phyloP scores from a whole-genome alignment of 2,113 vertebrate genomes.

The Nothobranchius kuhntae region DNA sequence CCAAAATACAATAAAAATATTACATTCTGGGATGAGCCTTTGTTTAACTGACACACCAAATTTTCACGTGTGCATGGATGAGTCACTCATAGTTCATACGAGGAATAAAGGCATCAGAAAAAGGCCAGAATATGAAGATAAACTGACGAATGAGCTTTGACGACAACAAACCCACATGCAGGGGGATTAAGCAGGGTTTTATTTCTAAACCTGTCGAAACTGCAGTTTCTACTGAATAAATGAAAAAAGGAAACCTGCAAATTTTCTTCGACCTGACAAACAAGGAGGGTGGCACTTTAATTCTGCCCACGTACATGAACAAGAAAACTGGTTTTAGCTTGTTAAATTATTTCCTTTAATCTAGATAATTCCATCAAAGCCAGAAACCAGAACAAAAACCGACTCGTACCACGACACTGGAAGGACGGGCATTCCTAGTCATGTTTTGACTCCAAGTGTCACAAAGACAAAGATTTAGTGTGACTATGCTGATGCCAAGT shows the following conservation, averaged over 20 bases:
- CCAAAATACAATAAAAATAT: not conserved
- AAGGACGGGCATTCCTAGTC: slow-evolving; percentile 47
- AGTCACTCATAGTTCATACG: slow-evolving; percentile 14
- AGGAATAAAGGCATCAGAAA: slow-evolving; percentile 57
- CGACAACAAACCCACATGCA: slow-evolving; percentile 65
- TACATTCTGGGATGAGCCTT: not conserved
- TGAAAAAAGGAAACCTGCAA: slow-evolving; percentile 16
- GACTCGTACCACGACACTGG: slow-evolving; percentile 33
- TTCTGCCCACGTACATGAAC: not conserved
- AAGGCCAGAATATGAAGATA: slow-evolving; percentile 38
- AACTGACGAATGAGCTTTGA: slow-evolving; percentile 58
- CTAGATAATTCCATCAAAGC: slow-evolving; percentile 25
- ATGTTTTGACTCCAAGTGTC: slow-evolving; percentile 70
- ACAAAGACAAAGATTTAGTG: slow-evolving; percentile 67
- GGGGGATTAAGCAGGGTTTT: slow-evolving; percentile 63
- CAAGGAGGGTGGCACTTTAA: slow-evolving; percentile 1
- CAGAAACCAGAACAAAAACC: slow-evolving; percentile 9
- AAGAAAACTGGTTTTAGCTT: slow-evolving; percentile 13
- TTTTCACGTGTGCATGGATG: not conserved
- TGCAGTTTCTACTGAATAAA: slow-evolving; percentile 32
- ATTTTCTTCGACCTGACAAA: slow-evolving; percentile 45
- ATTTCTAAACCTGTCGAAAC: slow-evolving; percentile 65
- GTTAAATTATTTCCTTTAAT: slow-evolving; percentile 15
- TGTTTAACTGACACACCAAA: not conserved
- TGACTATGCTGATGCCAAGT: slow-evolving; percentile 67